Evolutionary conservation across 2,888 invertebrate genomes (phyloP).

Genomic region (Phortica magna): DNA sequence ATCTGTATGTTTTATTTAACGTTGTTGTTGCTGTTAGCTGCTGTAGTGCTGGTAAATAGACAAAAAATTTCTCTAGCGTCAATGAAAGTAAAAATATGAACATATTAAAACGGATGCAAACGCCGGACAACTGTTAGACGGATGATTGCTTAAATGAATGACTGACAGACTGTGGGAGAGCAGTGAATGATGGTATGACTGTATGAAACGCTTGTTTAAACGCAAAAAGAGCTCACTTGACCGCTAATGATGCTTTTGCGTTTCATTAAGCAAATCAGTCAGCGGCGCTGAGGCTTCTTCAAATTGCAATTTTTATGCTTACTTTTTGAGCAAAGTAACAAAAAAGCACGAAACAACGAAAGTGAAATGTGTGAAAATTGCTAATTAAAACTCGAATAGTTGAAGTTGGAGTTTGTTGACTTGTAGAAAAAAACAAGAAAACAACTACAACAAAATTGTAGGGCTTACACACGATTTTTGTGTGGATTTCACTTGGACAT

Average conservation of each 20-base stretch:
- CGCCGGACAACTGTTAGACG: neutral
- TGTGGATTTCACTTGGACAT: conserved; percentile 7
- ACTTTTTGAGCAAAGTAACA: conserved; percentile 51
- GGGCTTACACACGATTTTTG: neutral
- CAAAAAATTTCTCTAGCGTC: neutral
- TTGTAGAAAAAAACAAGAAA: neutral
- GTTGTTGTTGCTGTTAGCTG: too few relatives aligned
- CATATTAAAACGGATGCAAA: conserved; percentile 5
- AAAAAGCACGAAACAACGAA: conserved; percentile 44
- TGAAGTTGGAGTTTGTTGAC: conserved; percentile 9
- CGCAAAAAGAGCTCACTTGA: conserved; percentile 53
- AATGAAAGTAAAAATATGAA: conserved; percentile 4
- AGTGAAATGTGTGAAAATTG: conserved; percentile 71
- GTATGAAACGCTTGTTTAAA: neutral
- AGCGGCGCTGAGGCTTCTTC: conserved; percentile 7
- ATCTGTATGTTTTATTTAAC: too few relatives aligned
- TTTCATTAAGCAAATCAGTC: conserved; percentile 61
- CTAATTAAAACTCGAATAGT: conserved; percentile 61
- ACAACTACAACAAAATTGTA: neutral
- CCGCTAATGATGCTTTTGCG: conserved; percentile 69
- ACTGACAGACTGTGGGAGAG: neutral
- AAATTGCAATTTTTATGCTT: conserved; percentile 24
- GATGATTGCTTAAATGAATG: neutral
- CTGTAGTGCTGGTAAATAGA: too few relatives aligned
- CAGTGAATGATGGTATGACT: neutral